Base-by-base conservation (phyloP, 2,113 vertebrate genomes). In the Pygoscelis adeliae region DNA sequence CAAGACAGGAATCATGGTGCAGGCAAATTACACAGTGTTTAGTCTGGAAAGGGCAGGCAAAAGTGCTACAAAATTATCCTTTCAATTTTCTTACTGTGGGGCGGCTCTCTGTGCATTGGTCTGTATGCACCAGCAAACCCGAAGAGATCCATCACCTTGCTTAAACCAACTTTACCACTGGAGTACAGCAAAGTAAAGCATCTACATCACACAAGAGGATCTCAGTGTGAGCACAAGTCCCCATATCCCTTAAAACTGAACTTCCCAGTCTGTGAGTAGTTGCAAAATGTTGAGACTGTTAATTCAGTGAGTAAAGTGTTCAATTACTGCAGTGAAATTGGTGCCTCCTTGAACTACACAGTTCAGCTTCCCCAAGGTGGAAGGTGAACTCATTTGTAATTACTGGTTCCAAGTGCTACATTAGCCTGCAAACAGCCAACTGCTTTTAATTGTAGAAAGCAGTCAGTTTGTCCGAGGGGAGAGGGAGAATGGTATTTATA, bases 341-440 rank as follows among this genome's bases (percentile, higher is more conserved):
- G n/a, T 77, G 36, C 58, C 46, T 65, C 53, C 70, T 83, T 0
- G 0, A 79, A 79, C 23, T 26, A 56, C 74, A 23, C 19, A 83
- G 40, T 74, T 91, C 61, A 65, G 53, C 58, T 77, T 61, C 74
- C 76, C 26, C 74, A 21, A 52, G 36, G 19, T 50, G 53, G 74
- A 95, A 97, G 91, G 93, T n/a, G 70, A 91, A 90, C 74, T 80
- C 6, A 10, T 74, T 63, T 53, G 30, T 86, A 97, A 95, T 80
- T 93, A 83, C 36, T 25, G 53, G 36, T 53, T 92, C 36, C 44
- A 72, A 69, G 38, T 3, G 27, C 42, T 66, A 15, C 40, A 36
- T 80, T 42, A 91, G 30, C 49, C 52, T 89, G 78, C 42, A 65
- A 70, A 63, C 30, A 94, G 70, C 36, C 55, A 72, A 62, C 53